Evolutionary conservation across 2,888 invertebrate species (phyloP).

Genomic region (Onthophagus sagittarius): DNA sequence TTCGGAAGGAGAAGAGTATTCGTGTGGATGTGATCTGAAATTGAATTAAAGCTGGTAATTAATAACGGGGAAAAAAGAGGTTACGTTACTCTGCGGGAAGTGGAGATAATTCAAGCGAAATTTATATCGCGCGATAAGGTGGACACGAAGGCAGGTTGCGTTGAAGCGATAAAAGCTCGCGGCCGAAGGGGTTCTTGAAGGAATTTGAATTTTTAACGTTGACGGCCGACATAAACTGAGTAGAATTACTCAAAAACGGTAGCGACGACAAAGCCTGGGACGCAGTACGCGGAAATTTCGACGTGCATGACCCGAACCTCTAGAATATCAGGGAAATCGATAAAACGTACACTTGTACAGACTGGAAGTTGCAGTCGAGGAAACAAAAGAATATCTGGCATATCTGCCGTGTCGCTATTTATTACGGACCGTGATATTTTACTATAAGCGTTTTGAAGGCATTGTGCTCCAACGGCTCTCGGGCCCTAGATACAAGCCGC

Average conservation of each 20-base stretch:
- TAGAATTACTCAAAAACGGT: conserved; percentile 9
- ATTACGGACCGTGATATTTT: conserved; percentile 1
- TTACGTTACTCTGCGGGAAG: neutral
- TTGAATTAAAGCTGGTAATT: neutral
- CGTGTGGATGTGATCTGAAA: neutral
- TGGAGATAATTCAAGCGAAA: neutral
- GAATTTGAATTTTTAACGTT: conserved; percentile 12
- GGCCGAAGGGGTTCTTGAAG: neutral
- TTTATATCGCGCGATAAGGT: neutral
- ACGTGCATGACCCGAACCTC: conserved; percentile 11
- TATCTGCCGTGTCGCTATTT: neutral
- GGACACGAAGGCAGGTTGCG: neutral
- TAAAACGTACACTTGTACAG: conserved; percentile 9
- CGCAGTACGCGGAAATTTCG: neutral
- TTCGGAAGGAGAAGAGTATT: neutral
- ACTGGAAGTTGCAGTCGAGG: neutral
- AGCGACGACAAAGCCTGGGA: neutral
- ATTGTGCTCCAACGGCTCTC: neutral
- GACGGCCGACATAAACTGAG: conserved; percentile 5
- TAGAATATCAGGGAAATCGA: conserved; percentile 5
- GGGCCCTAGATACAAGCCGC: conserved; percentile 2
- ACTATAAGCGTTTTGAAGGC: neutral
- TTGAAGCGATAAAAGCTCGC: neutral
- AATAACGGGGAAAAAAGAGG: neutral
- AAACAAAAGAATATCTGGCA: conserved; percentile 8